phyloP scores from a whole-genome alignment of 2,113 vertebrate species.

The Murina feae region DNA sequence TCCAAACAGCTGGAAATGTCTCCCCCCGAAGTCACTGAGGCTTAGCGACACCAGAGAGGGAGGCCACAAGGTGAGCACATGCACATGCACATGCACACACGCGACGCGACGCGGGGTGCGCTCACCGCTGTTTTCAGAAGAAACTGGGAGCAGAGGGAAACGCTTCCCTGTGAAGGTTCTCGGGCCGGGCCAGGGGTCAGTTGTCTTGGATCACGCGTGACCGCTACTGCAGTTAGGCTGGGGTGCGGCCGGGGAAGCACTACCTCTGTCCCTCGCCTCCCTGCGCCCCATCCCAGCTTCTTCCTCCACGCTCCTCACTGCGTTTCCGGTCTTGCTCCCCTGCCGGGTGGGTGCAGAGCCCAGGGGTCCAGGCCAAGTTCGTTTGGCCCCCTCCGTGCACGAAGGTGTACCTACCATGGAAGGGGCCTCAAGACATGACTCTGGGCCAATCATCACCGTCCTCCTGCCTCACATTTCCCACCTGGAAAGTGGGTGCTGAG shows the following conservation, averaged over 20 bases:
- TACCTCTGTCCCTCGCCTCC: not conserved
- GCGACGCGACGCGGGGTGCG: accelerated
- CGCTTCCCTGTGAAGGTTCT: not conserved
- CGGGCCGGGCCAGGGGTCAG: not conserved
- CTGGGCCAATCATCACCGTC: not conserved
- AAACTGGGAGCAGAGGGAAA: not conserved
- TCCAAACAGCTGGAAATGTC: not conserved
- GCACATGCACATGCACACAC: not conserved
- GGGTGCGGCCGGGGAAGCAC: not conserved
- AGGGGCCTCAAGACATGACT: not conserved
- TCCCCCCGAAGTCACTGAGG: not conserved
- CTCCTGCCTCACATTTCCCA: not conserved
- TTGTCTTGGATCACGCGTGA: not conserved
- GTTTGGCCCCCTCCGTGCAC: not conserved
- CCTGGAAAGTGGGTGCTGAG: not conserved
- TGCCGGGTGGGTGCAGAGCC: not conserved
- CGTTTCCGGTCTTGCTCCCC: not conserved
- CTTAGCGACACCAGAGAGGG: not conserved
- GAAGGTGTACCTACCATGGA: not conserved
- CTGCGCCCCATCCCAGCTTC: not conserved
- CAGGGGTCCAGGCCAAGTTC: not conserved
- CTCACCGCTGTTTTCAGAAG: not conserved
- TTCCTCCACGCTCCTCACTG: not conserved
- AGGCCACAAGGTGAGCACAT: not conserved
- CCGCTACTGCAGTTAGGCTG: not conserved